Base-by-base conservation (phyloP, 2,113 vertebrate genomes). In the Podilymbus podiceps region DNA sequence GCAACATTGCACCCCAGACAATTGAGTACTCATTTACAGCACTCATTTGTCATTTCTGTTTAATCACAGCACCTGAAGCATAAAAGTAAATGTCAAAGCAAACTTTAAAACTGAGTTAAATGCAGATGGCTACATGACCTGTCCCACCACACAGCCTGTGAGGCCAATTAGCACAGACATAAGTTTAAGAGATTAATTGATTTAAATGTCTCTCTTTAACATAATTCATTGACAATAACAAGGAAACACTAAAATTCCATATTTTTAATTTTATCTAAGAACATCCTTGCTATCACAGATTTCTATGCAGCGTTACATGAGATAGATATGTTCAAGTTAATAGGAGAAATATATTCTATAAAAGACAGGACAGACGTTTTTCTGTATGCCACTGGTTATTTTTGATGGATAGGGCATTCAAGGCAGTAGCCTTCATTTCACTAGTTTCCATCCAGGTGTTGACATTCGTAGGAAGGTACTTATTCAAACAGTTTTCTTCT, bases 51-150 rank as follows among this genome's bases (percentile, higher is more conserved):
- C 53, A 85, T 79, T 87, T 92, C 69, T 72, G 40, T 90, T 93
- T 95, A 96, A 93, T 82, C 84, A 79, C 58, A 95, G 62, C 68
- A 92, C 73, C 62, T 87, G 83, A 95, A 95, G 24, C 77, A 66
- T 95, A 93, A 95, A 95, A 94, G 73, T 75, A 92, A 96, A 96
- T 93, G 89, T 90, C 95, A 95, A 92, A 92, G 83, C 27, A 96
- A 95, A 97, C 62, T 92, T 94, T 90, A 93, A 67, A 93, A 75
- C 27, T 46, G 58, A 66, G 58, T 89, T 91, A 92, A 89, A 69
- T 62, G 31, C 59, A 93, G 55, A 46, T 63, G 50, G 46, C 67
- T 93, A 3, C 10, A 22, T 58, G 77, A 90, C 84, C 76, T 90
- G 53, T 81, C 40, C 49, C 22, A 85, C 63, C 28, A 82, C 3